These are phyloP conservation scores for Cinara cedri DNA, from an alignment of 2,888 invertebrate species.

Conservation along the genomic window DNA sequence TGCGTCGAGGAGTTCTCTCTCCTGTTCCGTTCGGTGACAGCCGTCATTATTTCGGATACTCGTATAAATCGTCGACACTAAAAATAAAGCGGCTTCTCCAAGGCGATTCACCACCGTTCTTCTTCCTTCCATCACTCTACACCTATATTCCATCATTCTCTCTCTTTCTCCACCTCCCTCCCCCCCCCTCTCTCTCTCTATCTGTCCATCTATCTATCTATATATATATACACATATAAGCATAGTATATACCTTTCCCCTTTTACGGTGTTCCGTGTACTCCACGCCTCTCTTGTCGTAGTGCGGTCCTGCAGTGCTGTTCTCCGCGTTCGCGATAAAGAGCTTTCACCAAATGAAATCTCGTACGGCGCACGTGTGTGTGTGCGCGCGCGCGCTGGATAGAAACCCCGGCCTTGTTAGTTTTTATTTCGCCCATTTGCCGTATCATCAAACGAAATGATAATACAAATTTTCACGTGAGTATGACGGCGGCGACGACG, in stretches of 20 bases:
- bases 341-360: constrained; percentile 51
- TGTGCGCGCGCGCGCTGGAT: too few species aligned
- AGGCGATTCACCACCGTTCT: constrained; percentile 32
- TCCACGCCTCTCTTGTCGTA: background rate
- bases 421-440: constrained; percentile 36
- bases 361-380: background rate
- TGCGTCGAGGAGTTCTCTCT: constrained; percentile 36
- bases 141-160: too few species aligned
- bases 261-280: background rate
- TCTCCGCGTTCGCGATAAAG: constrained; percentile 23
- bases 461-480: constrained; percentile 3
- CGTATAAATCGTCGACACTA: constrained; percentile 55
- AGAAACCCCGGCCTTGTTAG: constrained; percentile 7
- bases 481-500: too few species aligned
- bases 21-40: constrained; percentile 54
- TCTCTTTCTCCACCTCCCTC: too few species aligned
- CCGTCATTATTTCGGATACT: constrained; percentile 56
- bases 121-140: background rate
- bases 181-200: background rate
- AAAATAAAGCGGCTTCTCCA: constrained; percentile 52
- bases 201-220: too few species aligned
- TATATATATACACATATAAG: background rate
- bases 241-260: background rate
- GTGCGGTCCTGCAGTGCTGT: background rate
- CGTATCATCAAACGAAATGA: background rate